Evolutionary conservation across 2,888 invertebrate species (phyloP).

Genomic region (Itoplectis maculator): DNA sequence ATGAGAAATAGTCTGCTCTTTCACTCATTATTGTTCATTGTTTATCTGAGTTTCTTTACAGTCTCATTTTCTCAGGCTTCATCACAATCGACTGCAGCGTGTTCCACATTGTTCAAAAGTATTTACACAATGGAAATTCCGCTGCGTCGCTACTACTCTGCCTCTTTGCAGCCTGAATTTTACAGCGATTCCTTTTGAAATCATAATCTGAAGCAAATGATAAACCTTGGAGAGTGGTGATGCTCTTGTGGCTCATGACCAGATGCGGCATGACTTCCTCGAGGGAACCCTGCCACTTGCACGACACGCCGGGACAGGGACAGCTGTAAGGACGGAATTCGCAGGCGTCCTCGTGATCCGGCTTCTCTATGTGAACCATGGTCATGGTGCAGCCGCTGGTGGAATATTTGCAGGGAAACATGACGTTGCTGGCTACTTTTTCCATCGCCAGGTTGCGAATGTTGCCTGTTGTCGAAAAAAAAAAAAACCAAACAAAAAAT

Average conservation of each 20-base stretch:
- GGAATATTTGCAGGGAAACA: conserved; percentile 99
- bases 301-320: conserved; percentile 99
- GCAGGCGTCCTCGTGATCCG: conserved; percentile 99
- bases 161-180: too few relatives aligned
- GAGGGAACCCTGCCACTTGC: conserved; percentile 99
- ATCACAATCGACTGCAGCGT: too few relatives aligned
- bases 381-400: conserved; percentile 97
- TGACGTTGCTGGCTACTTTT: conserved; percentile 98
- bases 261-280: conserved; percentile 99
- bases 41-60: not conserved
- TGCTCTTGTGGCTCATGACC: conserved; percentile 98
- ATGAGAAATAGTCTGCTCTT: too few relatives aligned
- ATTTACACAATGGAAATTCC: too few relatives aligned
- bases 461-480: conserved; percentile 87
- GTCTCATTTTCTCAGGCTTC: too few relatives aligned
- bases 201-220: too few relatives aligned
- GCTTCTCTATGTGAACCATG: conserved; percentile 98
- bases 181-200: too few relatives aligned
- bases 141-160: too few relatives aligned
- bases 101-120: too few relatives aligned
- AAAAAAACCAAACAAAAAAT: not conserved
- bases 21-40: not conserved
- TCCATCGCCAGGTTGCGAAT: conserved; percentile 99
- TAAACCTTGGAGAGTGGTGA: conserved; percentile 97
- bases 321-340: conserved; percentile 99